These are phyloP conservation scores for Xenopus laevis DNA, from an alignment of 2,113 vertebrate genomes.

Conservation along the genomic window DNA sequence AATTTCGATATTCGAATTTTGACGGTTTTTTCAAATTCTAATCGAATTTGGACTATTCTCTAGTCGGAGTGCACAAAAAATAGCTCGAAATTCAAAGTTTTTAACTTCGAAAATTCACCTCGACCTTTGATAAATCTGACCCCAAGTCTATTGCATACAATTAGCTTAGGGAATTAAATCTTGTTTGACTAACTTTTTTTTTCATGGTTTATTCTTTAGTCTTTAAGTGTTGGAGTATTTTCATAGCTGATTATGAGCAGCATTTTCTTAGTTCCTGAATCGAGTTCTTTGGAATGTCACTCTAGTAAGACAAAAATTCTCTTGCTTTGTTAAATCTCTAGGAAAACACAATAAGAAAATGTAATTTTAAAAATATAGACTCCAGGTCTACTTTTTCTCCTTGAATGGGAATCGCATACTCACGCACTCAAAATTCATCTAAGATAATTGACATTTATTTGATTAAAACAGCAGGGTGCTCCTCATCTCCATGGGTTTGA, in stretches of 20 bases:
- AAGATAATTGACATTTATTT: constrained; percentile 90
- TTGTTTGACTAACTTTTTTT: no score
- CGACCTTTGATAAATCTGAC: no score
- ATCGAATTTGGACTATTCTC: no score
- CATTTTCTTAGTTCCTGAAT: constrained; percentile 21
- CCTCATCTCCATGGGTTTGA: constrained; percentile 74
- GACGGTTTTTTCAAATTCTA: no score
- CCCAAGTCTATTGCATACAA: no score
- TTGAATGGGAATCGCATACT: constrained; percentile 55
- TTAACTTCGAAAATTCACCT: no score
- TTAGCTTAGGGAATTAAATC: no score
- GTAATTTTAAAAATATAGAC: constrained; percentile 45
- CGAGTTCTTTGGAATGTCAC: constrained; percentile 31
- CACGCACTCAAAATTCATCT: constrained; percentile 75
- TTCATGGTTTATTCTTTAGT: no score
- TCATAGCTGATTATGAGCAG: not conserved
- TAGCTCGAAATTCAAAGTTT: no score
- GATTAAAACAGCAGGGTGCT: constrained; percentile 83
- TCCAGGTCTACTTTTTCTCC: constrained; percentile 56
- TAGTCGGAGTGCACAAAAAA: no score
- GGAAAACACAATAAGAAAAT: constrained; percentile 52
- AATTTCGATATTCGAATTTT: no score
- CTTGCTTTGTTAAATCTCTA: constrained; percentile 42
- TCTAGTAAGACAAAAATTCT: constrained; percentile 14
- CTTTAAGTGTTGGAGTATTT: not conserved